Evolutionary conservation across 2,888 invertebrate species (phyloP).

Genomic region (Cheilosia scutellata): DNA sequence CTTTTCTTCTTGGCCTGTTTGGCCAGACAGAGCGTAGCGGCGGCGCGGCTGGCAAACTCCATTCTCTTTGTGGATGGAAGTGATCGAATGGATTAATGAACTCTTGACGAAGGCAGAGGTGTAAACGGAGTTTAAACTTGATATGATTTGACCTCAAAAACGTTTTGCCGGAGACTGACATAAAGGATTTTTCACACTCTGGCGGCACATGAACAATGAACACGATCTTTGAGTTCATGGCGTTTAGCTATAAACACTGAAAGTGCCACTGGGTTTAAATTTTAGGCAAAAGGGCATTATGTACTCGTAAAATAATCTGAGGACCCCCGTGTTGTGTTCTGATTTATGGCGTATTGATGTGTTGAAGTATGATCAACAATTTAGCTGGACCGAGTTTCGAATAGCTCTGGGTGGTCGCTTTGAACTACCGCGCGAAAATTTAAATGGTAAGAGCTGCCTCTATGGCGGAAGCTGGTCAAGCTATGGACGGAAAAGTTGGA

Average conservation of each 20-base stretch:
- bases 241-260: background rate
- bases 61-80: conserved; percentile 10
- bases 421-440: too few species aligned
- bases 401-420: too few species aligned
- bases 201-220: background rate
- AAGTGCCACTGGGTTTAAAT: background rate
- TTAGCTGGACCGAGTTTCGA: too few species aligned
- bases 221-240: conserved; percentile 30
- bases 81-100: conserved; percentile 49
- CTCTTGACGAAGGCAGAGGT: conserved; percentile 27
- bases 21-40: conserved; percentile 63
- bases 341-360: background rate
- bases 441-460: too few species aligned
- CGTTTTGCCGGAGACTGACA: conserved; percentile 1
- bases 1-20: conserved; percentile 8
- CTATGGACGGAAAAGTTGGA: too few species aligned
- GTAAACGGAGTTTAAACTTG: conserved; percentile 53
- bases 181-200: conserved; percentile 18
- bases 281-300: background rate
- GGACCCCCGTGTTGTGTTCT: background rate
- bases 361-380: too few species aligned
- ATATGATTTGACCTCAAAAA: conserved; percentile 62
- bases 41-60: conserved; percentile 9
- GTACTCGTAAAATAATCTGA: background rate
- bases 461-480: too few species aligned